Base-by-base conservation (phyloP, 2,888 invertebrate genomes). In the Drosophila prostipennis region DNA sequence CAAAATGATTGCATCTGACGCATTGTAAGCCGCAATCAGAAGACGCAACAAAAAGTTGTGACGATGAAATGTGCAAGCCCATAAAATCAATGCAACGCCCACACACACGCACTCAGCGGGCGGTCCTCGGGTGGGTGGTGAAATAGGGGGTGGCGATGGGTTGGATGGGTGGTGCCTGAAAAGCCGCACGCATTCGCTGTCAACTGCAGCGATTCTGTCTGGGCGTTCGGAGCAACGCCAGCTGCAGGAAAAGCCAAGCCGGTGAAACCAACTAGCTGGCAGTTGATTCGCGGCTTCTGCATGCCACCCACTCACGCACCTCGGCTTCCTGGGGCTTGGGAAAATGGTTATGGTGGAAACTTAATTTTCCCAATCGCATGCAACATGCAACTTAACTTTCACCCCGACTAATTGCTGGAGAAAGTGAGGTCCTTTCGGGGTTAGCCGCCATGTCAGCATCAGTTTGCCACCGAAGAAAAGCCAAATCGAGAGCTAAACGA, bases 341-440 rank as follows among this genome's bases (percentile, higher is more conserved):
- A 39, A 11, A n/a, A 6, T 26, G 13, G 23, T 2, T 11, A 11
- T 26, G 37, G 72, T 86, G 75, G 77, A 86, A 73, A 82, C 75
- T 82, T 69, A 82, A 86, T 8, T 88, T 86, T 73, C 64, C 64
- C 65, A 59, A 77, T 87, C 72, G 82, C 82, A 81, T 81, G 81
- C 87, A 76, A 85, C 81, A 87, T 78, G 78, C 74, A 65, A 73
- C 49, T 45, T 36, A 70, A 58, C 46, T 48, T 36, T 40, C 36
- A 46, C 40, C 42, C 74, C 52, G 63, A 76, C 81, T 79, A 79
- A 79, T 79, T 85, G 79, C 68, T 34, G 64, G 76, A 52, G 80
- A 80, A 80, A 86, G 80, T 79, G 74, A 74, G 65, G 59, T 46
- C 45, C 29, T 54, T 43, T 59, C 16, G 55, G 55, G 83, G 77